phyloP scores from a whole-genome alignment of 1,140 invertebrate genomes.

The Hyposmocoma kahamanoa region DNA sequence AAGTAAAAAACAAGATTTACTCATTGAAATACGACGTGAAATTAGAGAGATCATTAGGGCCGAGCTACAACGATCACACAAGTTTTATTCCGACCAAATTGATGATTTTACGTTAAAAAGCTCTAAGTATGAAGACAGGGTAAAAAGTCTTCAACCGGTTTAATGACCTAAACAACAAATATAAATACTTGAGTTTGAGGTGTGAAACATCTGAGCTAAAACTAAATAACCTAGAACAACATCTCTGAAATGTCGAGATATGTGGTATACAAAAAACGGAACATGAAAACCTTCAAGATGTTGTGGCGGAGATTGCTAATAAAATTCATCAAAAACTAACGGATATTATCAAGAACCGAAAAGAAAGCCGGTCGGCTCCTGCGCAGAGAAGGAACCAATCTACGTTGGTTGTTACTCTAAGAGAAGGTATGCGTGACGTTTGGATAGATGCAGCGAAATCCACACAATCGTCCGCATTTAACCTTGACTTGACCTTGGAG shows the following conservation, averaged over 20 bases:
- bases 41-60: background rate
- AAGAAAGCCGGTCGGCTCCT: background rate
- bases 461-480: too few species aligned
- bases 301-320: too few species aligned
- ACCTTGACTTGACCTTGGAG: background rate
- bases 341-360: background rate
- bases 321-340: too few species aligned
- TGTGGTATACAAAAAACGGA: background rate
- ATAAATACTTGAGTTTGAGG: background rate
- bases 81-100: constrained; percentile 4
- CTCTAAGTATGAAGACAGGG: background rate
- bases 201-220: background rate
- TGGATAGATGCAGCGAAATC: background rate
- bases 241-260: background rate
- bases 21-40: background rate
- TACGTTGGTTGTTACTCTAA: background rate
- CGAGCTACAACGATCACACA: background rate
- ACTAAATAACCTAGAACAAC: background rate
- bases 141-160: too few species aligned
- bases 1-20: background rate
- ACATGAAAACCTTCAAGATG: background rate
- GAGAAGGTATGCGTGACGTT: background rate
- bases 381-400: background rate
- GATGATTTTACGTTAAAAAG: background rate
- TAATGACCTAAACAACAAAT: background rate